Evolutionary conservation across 2,888 invertebrate genomes (phyloP), one percentile per base, ranked within the genome.

Genomic region (Caenorhabditis parvicauda): DNA sequence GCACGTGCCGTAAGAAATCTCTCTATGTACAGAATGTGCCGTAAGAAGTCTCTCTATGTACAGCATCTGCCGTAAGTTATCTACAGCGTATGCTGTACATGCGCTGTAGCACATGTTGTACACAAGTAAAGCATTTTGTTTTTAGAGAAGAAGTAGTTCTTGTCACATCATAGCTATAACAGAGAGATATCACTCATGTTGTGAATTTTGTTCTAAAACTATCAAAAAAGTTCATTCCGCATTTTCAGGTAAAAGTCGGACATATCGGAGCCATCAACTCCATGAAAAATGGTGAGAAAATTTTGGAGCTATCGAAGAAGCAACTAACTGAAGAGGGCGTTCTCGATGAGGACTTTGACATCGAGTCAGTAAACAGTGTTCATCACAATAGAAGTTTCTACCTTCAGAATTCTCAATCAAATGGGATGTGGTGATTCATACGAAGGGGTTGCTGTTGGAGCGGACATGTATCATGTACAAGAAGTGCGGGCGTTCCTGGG

Each of bases 391-490:
- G 28, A 17, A 1, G 32, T 28, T 21, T 22, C 17, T 17, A 1
- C 32, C 57, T 52, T 53, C 57, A 77, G 78, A 41, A 72, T 78
- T 32, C 45, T 77, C 19, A 70, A 67, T 14, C 68, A 72, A 60
- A 76, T 74, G 74, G 79, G 77, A 17, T 79, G 79, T 39, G 77
- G 79, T 12, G 78, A 79, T 22, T 54, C 76, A 6, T 79, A 72
- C 50, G 79, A 79, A 64, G 79, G 79, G 39, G 79, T 79, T 4
- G 79, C 78, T 3, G 77, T 79, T 19, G 79, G 75, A 6, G 79
- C 79, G 7, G 77, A 79, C 56, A 79, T 79, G 77, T 79, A 75
- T 50, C 77, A 79, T 45, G 69, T 72, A 32, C 79, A 77, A 59
- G 72, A 75, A 42, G 76, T 78, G 25, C 69, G 75, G 22, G 79